These are phyloP conservation scores for Oryzias curvinotus DNA, from an alignment of 2,113 vertebrate genomes.

Conservation along the genomic window DNA sequence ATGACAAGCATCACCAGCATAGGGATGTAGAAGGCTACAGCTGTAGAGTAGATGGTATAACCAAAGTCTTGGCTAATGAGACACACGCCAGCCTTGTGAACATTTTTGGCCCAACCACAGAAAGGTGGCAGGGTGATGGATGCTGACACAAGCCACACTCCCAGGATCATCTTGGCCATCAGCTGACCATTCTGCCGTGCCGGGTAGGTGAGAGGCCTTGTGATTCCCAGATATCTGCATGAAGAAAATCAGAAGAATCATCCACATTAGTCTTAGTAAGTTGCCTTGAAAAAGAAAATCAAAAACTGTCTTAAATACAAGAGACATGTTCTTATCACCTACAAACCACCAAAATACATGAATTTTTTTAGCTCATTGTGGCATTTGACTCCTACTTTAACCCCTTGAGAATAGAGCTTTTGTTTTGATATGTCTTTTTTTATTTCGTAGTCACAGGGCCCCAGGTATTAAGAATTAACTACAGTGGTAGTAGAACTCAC, in stretches of 20 bases:
- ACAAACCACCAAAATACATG: neutral
- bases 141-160: conserved; percentile 80
- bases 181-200: conserved; percentile 81
- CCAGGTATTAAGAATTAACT: no score
- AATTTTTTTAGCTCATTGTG: neutral
- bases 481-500: no score
- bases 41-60: conserved; percentile 84
- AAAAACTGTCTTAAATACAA: conserved; percentile 2
- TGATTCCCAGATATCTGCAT: conserved; percentile 80
- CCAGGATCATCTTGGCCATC: conserved; percentile 84
- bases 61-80: conserved; percentile 83
- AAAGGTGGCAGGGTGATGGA: conserved; percentile 82
- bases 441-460: no score
- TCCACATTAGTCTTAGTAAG: neutral
- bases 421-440: no score
- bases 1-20: conserved; percentile 84
- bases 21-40: conserved; percentile 83
- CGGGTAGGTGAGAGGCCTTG: conserved; percentile 80
- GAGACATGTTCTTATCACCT: neutral
- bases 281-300: conserved; percentile 1
- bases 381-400: conserved; percentile 33
- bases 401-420: no score
- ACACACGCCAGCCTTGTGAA: conserved; percentile 78
- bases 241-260: conserved; percentile 26
- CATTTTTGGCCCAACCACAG: conserved; percentile 82